A percentile compares a stretch with the other conserved stretches of the same genome.
Evolutionary conservation across 2,888 invertebrate genomes (phyloP).

Genomic region (Ichneumoninae sp.): DNA sequence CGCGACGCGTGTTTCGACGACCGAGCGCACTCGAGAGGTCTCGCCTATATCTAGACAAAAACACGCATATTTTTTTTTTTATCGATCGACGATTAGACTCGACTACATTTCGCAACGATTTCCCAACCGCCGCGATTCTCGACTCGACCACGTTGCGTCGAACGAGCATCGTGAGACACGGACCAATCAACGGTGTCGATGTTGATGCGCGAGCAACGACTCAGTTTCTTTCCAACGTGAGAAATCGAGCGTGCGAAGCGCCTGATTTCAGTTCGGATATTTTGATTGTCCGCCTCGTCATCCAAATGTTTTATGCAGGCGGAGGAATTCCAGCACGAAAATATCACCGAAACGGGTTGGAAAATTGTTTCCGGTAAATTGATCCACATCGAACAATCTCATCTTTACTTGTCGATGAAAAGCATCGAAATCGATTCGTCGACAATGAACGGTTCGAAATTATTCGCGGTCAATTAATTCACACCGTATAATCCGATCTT

Average conservation of each 20-base stretch:
- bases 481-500: too few relatives aligned
- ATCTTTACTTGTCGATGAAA: too few relatives aligned
- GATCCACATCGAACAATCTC: too few relatives aligned
- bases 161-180: neutral
- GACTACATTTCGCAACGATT: slow-evolving; percentile 47
- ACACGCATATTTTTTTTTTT: slow-evolving; percentile 10
- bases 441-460: too few relatives aligned
- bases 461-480: too few relatives aligned
- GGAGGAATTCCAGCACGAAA: too few relatives aligned
- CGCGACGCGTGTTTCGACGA: neutral
- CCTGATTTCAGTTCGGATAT: neutral
- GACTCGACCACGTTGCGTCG: slow-evolving; percentile 10
- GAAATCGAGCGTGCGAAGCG: slow-evolving; percentile 11
- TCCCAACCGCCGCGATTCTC: slow-evolving; percentile 20
- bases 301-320: too few relatives aligned
- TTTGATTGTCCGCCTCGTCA: too few relatives aligned
- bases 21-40: neutral
- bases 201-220: neutral
- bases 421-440: too few relatives aligned
- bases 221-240: neutral
- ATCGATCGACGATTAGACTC: slow-evolving; percentile 52
- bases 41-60: neutral
- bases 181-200: slow-evolving; percentile 6
- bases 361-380: too few relatives aligned
- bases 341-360: too few relatives aligned